phyloP scores from a whole-genome alignment of 2,888 invertebrate species.

The Phrixothrix hirtus region DNA sequence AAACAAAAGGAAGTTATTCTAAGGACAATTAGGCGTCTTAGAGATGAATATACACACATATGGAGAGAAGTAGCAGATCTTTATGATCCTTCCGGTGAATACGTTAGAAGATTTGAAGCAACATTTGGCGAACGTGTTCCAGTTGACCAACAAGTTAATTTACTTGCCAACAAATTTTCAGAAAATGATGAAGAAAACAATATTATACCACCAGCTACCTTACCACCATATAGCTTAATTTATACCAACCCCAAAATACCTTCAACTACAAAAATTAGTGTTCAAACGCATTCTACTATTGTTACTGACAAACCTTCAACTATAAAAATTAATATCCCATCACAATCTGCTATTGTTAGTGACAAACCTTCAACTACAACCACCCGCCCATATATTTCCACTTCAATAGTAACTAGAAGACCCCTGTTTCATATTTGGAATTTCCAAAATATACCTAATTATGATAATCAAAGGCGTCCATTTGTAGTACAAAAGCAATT shows the following conservation, averaged over 20 bases:
- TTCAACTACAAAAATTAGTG: constrained; percentile 11
- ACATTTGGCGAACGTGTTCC: constrained; percentile 23
- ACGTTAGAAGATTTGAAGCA: constrained; percentile 57
- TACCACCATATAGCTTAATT: no score
- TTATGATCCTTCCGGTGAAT: constrained; percentile 74
- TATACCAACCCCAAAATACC: constrained; percentile 20
- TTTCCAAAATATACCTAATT: no score
- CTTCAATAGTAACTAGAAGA: no score
- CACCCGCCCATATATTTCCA: no score
- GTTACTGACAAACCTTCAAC: background rate
- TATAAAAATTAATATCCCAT: background rate
- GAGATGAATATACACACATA: constrained; percentile 66
- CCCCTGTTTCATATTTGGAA: no score
- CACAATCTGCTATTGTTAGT: no score
- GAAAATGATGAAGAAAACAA: constrained; percentile 11
- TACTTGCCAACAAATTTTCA: constrained; percentile 7
- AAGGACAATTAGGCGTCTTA: constrained; percentile 67
- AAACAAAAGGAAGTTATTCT: constrained; percentile 68
- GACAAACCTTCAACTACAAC: no score
- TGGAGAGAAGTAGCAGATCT: constrained; percentile 66
- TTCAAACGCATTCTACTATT: no score
- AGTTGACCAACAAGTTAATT: constrained; percentile 5
- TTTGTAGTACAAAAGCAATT: no score
- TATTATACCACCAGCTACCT: background rate
- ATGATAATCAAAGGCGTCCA: no score